Base-by-base conservation (phyloP, 2,113 vertebrate genomes). In the Lepus europaeus region DNA sequence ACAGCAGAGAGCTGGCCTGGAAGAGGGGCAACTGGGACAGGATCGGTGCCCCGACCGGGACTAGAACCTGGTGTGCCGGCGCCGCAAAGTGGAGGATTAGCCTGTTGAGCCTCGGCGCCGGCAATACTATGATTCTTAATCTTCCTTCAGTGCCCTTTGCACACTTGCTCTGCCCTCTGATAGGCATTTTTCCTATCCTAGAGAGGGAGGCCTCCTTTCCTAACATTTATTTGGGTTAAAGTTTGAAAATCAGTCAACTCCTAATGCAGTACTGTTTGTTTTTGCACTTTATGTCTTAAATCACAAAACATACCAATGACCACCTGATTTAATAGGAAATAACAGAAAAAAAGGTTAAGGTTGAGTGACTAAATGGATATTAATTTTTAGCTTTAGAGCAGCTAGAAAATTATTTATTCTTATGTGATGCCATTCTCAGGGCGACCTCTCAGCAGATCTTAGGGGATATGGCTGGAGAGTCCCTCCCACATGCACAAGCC, bases 161-260 rank as follows among this genome's bases (percentile, higher is more conserved):
- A 31, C 33, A 1, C 10, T 49, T 29, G 36, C 22, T 51, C 0
- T 72, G 33, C 9, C 19, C 5, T 22, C 14, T 19, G 5, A 13
- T 16, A n/a, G 31, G 53, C 19, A 27, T 0, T 11, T 7, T 14
- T 33, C 22, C 36, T 45, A 11, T 3, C 45, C 16, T 29, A 16
- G 9, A 7, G 7, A 29, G 7, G 23, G 36, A 29, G 10, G 3
- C n/a, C 2, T 31, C 29, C 12, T 68, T 9, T 78, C 69, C 20
- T 39, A 25, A 31, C 19, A 5, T 39, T 33, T 70, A 10, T 6
- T 72, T 14, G 31, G 36, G 25, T 22, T 63, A 17, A 49, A 49
- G 2, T 23, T 17, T 63, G 61, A 33, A 31, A 0, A 1, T 3
- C 23, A 8, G 2, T 61, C 13, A n/a, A 3, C 31, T 16, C 33